Conservation (phyloP, 2,113 vertebrate species). For the Dasyurus viverrinus region DNA sequence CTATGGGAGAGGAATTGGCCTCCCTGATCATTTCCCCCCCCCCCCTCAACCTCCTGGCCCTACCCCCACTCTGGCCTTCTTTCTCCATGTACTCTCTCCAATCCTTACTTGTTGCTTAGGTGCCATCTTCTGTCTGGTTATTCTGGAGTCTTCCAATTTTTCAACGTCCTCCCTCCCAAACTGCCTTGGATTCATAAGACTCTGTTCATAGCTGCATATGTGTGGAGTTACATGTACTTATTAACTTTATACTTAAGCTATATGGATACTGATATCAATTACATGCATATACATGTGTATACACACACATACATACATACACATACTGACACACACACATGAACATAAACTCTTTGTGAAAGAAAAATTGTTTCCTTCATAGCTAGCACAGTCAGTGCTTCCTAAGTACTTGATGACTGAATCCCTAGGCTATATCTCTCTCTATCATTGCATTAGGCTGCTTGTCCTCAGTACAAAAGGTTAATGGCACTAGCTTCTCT, state of each 20-base stretch:
- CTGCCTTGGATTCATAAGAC: neutral
- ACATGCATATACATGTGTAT: neutral
- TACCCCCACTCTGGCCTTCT: neutral
- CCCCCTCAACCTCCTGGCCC: neutral
- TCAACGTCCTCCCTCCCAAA: neutral
- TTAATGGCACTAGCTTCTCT: neutral
- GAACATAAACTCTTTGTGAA: neutral
- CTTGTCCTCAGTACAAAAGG: neutral
- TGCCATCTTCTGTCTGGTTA: too few relatives aligned
- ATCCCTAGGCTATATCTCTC: neutral
- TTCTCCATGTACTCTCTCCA: neutral
- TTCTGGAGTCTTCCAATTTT: neutral
- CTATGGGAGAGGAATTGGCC: neutral
- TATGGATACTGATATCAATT: neutral
- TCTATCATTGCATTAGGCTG: neutral
- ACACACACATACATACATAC: too few relatives aligned
- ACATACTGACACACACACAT: neutral
- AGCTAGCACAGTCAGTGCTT: neutral
- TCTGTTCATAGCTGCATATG: neutral
- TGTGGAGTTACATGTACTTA: neutral
- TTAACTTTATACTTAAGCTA: neutral
- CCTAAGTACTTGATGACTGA: neutral
- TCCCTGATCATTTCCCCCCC: too few relatives aligned
- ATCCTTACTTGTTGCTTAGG: too few relatives aligned
- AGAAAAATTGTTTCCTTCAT: neutral